Base-by-base conservation (phyloP, 2,888 invertebrate species). In the Tiliacea citrago region DNA sequence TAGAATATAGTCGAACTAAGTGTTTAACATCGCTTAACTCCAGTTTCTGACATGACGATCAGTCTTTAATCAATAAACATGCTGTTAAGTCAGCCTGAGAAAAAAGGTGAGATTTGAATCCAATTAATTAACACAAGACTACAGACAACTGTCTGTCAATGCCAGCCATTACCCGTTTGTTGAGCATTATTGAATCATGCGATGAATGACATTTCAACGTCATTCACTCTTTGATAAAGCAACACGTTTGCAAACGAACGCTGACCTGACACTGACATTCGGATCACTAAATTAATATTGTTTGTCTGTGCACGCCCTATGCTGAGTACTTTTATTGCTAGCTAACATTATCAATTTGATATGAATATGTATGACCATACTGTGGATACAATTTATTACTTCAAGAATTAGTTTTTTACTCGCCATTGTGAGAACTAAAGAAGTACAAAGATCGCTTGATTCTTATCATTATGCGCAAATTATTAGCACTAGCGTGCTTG, bases 311-410 rank as follows among this genome's bases (percentile, higher is more conserved):
- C 67, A 9, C 35, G 3, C 35, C 63, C 45, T 80, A 51, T 60
- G 63, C 45, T 60, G 21, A 21, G 29, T 12, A 72, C 45, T 61
- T 24, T n/a, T 61, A 62, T 55, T 65, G 45, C 29, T 73, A 55
- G 49, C 63, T 66, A 65, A 57, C 39, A 60, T 80, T 79, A 81
- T 73, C n/a, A 65, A 57, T 73, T 47, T 45, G 51, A 66, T 58
- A 79, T 81, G 68, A 83, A 81, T 81, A 81, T 83, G 68, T 61
- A 83, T 79, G 61, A 69, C 13, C 24, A 57, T 58, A 49, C 18
- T 58, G 82, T 77, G 42, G 42, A 55, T 61, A 73, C 47, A 68
- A 81, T 83, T 83, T 83, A 79, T 79, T 73, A 29, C 65, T 57
- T 53, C 53, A 77, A 68, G 42, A 61, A 79, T 73, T 72, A 16